Evolutionary conservation across 2,113 vertebrate species (phyloP), one percentile per base, ranked within the genome.

Genomic region (Pteropus alecto): DNA sequence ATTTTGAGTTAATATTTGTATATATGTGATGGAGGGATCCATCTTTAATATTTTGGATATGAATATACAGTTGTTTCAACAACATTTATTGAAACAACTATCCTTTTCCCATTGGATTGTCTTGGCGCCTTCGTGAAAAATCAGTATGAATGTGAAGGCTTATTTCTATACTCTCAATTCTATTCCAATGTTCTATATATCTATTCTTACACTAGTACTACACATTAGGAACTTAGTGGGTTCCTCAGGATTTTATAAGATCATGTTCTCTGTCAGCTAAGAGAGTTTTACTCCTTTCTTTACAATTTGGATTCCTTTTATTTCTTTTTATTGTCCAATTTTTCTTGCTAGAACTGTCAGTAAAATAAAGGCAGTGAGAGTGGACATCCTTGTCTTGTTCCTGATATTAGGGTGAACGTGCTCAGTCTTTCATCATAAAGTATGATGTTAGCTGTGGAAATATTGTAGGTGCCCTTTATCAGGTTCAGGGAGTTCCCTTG

Each of bases 361-460:
- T 82, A 35, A 88, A 82, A 94, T 46, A 82, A 24, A 74, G 35
- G 56, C 28, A 22, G 12, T 82, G 6, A 73, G 67, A 89, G 3
- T 65, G 30, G 56, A 73, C 76, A 73, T 73, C 54, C 43, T 74
- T 73, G 35, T 82, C 46, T 88, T 73, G 11, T 46, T 82, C 43
- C 24, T 82, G 76, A 88, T 35, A 73, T 73, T 73, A 61, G 11
- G 35, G 35, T 30, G 5, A 74, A 65, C 18, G 13, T 14, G 65
- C 54, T 82, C 85, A 94, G 35, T 82, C 56, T 63, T 84, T 88
- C 83, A 77, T 74, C 21, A 22, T 89, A 82, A 88, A 88, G 67
- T 81, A 35, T 41, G 28, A 46, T 65, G 56, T 56, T 46, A 74
- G 7, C 58, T 65, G 35, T 83, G 46, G 35, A 6, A 35, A 74